Evolutionary conservation across 2,888 invertebrate genomes (phyloP), one percentile per base, ranked within the genome.

Genomic region (Microctonus hyperodae): DNA sequence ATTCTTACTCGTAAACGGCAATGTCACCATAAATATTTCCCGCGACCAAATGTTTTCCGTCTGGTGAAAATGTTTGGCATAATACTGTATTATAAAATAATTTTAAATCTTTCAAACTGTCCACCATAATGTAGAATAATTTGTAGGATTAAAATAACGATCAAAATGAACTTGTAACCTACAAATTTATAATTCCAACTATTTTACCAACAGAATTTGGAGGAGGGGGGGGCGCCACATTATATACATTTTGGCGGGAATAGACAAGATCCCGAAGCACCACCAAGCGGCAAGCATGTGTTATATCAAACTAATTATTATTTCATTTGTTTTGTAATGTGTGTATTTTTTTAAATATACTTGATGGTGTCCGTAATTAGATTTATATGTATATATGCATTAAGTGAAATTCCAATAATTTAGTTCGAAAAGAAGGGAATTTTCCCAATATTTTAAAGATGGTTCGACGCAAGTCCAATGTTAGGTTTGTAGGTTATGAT

Each of bases 21-120:
- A 96, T 88, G 79, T 92, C 90, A 5, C 96, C 95, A 81, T 92
- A 95, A 76, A 92, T 91, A 84, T 93, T 95, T 20, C 94, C 94
- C 72, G 92, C 91, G 66, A 92, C 87, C 62, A 96, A 87, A 84
- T 90, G 94, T 80, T 92, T 91, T 6, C 95, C 93, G 80, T 94
- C 94, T 0, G 92, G 91, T 0, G 96, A 95, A 83, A 94, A 91
- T 1, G 91, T 87, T 85, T 96, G 95, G 31, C 91, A 89, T 70
- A 94, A 86, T 56, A 96, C 88, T 40, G 94, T 94, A 72, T 93
- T 95, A 78, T 96, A 95, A 74, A 90, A 86, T 61, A 87, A 86
- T 86, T 90, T 91, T 63, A 44, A 44, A 20, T 44, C 16, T 44
- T 20, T 44, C 16, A 51, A 58, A 23, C 23, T 61, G 13, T 50